These are phyloP conservation scores for Mimumesa dahlbomi DNA, from an alignment of 2,888 invertebrate species.

Conservation along the genomic window DNA sequence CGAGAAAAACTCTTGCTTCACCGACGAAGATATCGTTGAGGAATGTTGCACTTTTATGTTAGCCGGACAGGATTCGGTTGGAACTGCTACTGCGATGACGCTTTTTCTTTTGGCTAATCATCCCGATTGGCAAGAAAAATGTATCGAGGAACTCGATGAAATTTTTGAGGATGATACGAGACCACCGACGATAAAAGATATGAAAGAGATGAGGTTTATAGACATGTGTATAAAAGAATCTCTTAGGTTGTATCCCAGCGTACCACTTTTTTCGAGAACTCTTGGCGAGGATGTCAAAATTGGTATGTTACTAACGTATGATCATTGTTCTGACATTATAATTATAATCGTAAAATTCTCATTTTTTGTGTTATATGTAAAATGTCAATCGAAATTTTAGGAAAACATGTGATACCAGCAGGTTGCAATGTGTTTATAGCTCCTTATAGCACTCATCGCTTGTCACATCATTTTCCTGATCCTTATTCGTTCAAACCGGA, in stretches of 20 bases:
- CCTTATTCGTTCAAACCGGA: conserved; percentile 83
- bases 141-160: conserved; percentile 65
- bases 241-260: conserved; percentile 74
- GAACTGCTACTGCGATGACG: conserved; percentile 83
- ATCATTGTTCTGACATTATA: too few relatives aligned
- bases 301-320: conserved; percentile 53
- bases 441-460: conserved; percentile 83
- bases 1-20: conserved; percentile 81
- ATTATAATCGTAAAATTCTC: background rate
- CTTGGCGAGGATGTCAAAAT: conserved; percentile 73
- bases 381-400: conserved; percentile 20
- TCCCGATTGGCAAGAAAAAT: conserved; percentile 79
- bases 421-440: conserved; percentile 82
- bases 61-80: conserved; percentile 85
- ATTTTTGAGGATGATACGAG: conserved; percentile 64
- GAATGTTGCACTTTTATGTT: conserved; percentile 85
- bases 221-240: conserved; percentile 77
- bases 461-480: conserved; percentile 82
- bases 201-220: conserved; percentile 70
- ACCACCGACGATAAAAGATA: conserved; percentile 66
- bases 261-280: conserved; percentile 72
- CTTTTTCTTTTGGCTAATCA: conserved; percentile 82
- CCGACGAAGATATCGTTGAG: conserved; percentile 83
- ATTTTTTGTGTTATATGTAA: too few relatives aligned
- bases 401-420: conserved; percentile 56